Base-by-base conservation (phyloP, 2,888 invertebrate species). In the Melieria picta region DNA sequence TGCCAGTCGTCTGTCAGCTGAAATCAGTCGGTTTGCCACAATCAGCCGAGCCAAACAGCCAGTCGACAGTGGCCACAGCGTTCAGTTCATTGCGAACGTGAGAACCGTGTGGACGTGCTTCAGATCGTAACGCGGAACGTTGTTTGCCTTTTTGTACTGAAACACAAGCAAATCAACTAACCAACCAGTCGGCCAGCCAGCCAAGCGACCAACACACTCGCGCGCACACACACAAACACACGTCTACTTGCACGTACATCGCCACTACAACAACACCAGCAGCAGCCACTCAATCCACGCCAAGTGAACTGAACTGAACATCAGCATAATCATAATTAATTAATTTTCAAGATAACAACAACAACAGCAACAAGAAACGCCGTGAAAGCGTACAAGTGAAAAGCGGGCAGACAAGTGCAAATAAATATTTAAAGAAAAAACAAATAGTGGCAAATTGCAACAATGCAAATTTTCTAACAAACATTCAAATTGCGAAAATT, bases 11-110 rank as follows among this genome's bases (percentile, higher is more conserved):
- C 77, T 77, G 77, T 79, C 74, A 77, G 69, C 58, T 74, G 73
- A 73, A 72, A 64, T 79, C 75, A 81, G 81, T 83, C 80, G 80
- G 80, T 80, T 80, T 81, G 79, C 78, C 74, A 79, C 80, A 79
- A 78, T 77, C 80, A 79, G 79, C 77, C 81, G 79, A 79, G 78
- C 79, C 77, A 78, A 80, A 79, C 75, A 79, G 75, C 76, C 77
- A 75, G 77, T 79, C 74, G 78, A 76, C 78, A 79, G 78, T 66
- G 76, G 75, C 75, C 74, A 74, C 77, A 72, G 68, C 67, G 78
- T 82, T 84, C 81, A 85, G 84, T 85, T 85, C 83, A 81, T 78
- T 81, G 81, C 79, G 84, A 85, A 85, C 85, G 85, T 84, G 85
- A 85, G 84, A 83, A 84, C 83, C 80, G 85, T 84, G 82, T 81